phyloP scores from a whole-genome alignment of 2,797 vertebrate genomes.

The Sebastes cheni region DNA sequence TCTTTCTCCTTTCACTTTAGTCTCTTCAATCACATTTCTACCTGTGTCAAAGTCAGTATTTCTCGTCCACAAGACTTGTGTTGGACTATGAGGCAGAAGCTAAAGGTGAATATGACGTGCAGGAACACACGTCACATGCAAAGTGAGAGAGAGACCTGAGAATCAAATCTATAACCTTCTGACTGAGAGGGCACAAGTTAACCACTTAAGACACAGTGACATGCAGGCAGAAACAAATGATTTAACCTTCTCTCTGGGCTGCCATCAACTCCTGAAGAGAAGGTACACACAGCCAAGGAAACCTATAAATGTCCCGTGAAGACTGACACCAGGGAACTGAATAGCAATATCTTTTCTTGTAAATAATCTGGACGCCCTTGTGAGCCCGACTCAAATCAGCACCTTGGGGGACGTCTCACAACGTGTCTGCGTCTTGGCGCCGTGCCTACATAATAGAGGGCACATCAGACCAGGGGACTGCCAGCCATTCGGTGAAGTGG shows the following conservation, averaged over 20 bases:
- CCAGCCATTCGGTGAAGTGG: slow-evolving; percentile 48
- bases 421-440: slow-evolving; percentile 36
- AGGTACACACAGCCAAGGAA: slow-evolving; percentile 48
- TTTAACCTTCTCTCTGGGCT: slow-evolving; percentile 39
- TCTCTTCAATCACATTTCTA: not conserved
- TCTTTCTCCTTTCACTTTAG: not conserved
- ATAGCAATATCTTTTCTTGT: slow-evolving; percentile 60
- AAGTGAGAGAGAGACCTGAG: not conserved
- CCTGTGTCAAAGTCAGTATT: not conserved
- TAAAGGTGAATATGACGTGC: not conserved
- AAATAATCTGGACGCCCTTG: slow-evolving; percentile 65
- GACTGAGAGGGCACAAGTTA: slow-evolving; percentile 25
- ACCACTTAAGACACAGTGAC: slow-evolving; percentile 22
- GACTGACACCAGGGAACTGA: slow-evolving; percentile 53
- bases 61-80: not conserved
- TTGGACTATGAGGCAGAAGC: not conserved
- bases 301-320: slow-evolving; percentile 44
- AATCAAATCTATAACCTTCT: not conserved
- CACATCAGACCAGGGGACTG: slow-evolving; percentile 53
- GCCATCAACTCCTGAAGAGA: slow-evolving; percentile 47
- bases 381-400: slow-evolving; percentile 56
- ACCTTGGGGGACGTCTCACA: slow-evolving; percentile 49
- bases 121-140: not conserved
- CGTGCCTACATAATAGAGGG: slow-evolving; percentile 61
- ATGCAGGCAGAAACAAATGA: slow-evolving; percentile 33